These are phyloP conservation scores for Clarias platycephalus DNA, from an alignment of 2,797 vertebrate species.

Conservation along the genomic window DNA sequence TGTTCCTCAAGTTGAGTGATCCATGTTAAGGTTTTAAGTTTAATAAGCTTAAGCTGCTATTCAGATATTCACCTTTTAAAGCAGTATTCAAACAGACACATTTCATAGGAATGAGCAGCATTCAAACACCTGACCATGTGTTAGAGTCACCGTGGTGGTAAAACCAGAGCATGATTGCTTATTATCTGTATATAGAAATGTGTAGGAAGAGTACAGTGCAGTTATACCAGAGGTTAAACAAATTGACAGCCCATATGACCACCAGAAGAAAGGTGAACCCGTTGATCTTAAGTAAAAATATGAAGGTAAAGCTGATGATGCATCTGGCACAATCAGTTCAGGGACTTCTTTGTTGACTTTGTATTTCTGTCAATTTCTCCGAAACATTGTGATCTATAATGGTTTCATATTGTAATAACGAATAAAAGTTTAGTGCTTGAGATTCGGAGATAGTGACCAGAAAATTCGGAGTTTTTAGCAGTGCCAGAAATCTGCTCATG, in stretches of 20 bases:
- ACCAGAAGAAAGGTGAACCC: not conserved
- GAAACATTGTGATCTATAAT: not conserved
- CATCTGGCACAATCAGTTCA: not conserved
- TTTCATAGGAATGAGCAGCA: not conserved
- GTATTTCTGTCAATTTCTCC: not conserved
- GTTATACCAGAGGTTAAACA: not conserved
- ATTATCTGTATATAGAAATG: not conserved
- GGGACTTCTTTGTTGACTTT: not conserved
- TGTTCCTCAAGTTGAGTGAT: not conserved
- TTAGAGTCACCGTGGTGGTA: not conserved
- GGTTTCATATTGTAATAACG: not conserved
- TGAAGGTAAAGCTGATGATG: not conserved
- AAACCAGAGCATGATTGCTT: not conserved
- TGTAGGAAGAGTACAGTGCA: not conserved
- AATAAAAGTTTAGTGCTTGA: not conserved
- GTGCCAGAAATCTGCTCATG: not conserved
- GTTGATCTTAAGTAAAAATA: not conserved
- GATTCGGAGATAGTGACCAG: not conserved
- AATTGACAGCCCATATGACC: not conserved
- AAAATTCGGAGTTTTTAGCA: not conserved
- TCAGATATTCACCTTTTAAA: not conserved
- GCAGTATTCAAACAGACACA: too few relatives aligned
- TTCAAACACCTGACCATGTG: not conserved
- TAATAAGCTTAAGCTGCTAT: not conserved
- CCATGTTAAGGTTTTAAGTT: not conserved